Conservation (phyloP, 2,888 invertebrate species). For the Homarus gammarus region DNA sequence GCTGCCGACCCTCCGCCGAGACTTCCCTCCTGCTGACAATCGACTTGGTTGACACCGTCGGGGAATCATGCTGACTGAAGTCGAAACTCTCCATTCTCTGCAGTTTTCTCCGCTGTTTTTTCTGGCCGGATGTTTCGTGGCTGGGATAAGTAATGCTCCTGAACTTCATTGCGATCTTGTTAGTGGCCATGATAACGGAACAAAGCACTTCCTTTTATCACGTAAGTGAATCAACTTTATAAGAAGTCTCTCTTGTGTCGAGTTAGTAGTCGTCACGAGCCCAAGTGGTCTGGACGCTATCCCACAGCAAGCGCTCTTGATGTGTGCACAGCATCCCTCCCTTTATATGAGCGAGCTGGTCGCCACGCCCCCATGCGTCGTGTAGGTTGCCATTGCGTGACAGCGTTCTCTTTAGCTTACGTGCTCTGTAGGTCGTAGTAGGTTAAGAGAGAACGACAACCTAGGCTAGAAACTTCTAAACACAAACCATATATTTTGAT, state of each 20-base stretch:
- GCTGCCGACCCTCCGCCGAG: conserved; percentile 69
- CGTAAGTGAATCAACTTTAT: background rate
- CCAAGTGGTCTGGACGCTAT: background rate
- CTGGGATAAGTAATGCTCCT: conserved; percentile 62
- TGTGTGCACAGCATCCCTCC: conserved; percentile 13
- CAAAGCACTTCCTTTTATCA: background rate
- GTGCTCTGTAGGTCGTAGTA: background rate
- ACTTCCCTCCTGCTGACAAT: conserved; percentile 57
- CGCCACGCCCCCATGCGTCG: conserved; percentile 64
- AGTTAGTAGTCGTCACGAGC: background rate
- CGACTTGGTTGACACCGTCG: background rate
- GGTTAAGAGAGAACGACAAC: conserved; percentile 21
- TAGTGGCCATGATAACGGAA: conserved; percentile 49
- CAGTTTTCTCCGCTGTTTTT: conserved; percentile 61
- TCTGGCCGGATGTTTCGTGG: conserved; percentile 42
- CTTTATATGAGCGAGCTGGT: conserved; percentile 31
- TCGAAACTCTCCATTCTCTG: conserved; percentile 72
- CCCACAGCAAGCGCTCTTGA: conserved; percentile 9
- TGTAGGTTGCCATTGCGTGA: conserved; percentile 49
- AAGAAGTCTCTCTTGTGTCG: background rate
- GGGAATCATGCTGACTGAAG: conserved; percentile 42
- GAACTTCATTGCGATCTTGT: conserved; percentile 62
- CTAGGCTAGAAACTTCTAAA: background rate
- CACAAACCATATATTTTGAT: background rate
- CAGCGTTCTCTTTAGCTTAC: conserved; percentile 4